Conservation (phyloP, 2,113 vertebrate species). For the Addax nasomaculatus region DNA sequence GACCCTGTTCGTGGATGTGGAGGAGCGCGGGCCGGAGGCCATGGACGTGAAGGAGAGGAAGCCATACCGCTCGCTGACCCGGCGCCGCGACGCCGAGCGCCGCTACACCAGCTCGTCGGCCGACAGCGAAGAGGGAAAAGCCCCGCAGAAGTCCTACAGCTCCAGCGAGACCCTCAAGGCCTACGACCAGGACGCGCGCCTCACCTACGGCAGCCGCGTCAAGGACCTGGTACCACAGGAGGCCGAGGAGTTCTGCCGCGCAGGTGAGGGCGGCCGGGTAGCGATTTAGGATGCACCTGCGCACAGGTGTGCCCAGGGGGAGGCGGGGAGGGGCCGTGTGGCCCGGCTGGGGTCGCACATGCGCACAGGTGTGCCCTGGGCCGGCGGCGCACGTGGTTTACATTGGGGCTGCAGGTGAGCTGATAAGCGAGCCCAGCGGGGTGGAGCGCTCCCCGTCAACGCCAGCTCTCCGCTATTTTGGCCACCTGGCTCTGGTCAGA, state of each 20-base stretch:
- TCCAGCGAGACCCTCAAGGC: constrained; percentile 99
- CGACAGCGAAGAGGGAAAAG: constrained; percentile 93
- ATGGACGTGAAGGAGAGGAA: constrained; percentile 99
- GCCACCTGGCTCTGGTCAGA: background rate
- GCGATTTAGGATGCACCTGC: background rate
- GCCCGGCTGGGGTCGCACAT: background rate
- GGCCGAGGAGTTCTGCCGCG: constrained; percentile 91
- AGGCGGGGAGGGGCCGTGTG: rapidly evolving
- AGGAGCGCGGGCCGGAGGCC: constrained; percentile 80
- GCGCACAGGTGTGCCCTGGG: background rate
- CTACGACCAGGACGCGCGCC: constrained; percentile 94
- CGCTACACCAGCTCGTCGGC: constrained; percentile 96
- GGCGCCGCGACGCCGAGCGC: constrained; percentile 91
- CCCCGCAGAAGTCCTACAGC: constrained; percentile 95
- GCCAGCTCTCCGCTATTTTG: rapidly evolving
- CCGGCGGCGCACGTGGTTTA: rapidly evolving
- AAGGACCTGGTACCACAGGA: constrained; percentile 97
- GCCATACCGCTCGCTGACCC: constrained; percentile 96
- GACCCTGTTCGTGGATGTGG: constrained; percentile 84
- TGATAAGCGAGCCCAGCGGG: rapidly evolving
- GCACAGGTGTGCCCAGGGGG: background rate
- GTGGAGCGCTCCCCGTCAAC: rapidly evolving
- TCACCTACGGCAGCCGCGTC: constrained; percentile 87
- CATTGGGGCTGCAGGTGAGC: background rate
- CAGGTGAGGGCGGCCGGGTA: constrained; percentile 80